Percentiles rank a stretch among this genome's conserved stretches.
phyloP scores from a whole-genome alignment of 2,797 vertebrate genomes.

The Phaenicophaeus curvirostris region DNA sequence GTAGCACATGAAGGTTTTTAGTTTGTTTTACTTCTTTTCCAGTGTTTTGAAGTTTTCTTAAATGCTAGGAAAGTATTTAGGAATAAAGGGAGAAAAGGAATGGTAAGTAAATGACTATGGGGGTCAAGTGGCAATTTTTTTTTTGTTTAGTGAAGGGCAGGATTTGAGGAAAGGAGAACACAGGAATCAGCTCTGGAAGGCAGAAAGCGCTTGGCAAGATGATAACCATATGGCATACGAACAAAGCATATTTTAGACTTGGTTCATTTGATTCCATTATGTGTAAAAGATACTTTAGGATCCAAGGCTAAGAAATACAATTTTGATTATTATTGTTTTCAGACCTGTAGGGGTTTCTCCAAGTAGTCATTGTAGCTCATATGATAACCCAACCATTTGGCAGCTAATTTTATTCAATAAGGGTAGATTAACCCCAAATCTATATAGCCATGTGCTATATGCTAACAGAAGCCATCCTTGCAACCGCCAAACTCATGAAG shows the following conservation, averaged over 20 bases:
- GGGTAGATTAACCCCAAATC: neutral
- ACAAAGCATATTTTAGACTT: conserved; percentile 52
- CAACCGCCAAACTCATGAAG: neutral
- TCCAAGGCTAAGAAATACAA: conserved; percentile 23
- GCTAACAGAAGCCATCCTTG: neutral
- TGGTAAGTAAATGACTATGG: accelerated
- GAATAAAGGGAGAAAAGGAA: neutral
- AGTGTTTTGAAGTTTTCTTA: neutral
- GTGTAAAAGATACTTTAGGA: conserved; percentile 31
- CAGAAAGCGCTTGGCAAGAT: conserved; percentile 12
- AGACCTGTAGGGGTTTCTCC: conserved; percentile 34
- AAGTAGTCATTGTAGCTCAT: neutral
- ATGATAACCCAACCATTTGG: neutral
- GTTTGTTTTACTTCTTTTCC: neutral
- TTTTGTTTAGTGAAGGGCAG: neutral
- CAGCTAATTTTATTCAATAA: neutral
- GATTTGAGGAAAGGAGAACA: neutral
- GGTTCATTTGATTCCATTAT: conserved; percentile 47
- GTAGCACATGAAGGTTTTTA: neutral
- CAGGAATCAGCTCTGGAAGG: neutral
- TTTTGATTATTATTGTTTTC: conserved; percentile 32
- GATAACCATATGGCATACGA: neutral
- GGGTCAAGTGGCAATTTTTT: neutral
- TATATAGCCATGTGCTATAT: neutral
- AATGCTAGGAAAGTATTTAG: neutral